These are phyloP conservation scores for Meteorus sp. DNA, from an alignment of 1,140 invertebrate genomes.

Conservation along the genomic window DNA sequence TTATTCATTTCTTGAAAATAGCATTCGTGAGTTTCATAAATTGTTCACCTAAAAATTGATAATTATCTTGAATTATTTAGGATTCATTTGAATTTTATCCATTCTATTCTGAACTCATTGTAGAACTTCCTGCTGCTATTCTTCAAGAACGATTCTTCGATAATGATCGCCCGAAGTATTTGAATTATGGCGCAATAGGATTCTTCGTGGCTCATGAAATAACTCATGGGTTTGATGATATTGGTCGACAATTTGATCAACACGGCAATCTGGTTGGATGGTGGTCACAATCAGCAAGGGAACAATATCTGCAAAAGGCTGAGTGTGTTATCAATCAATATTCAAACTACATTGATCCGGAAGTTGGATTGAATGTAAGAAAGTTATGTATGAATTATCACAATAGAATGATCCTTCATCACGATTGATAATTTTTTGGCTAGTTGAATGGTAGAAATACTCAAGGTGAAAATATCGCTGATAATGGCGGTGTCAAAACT, in stretches of 20 bases:
- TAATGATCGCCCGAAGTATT: slow-evolving; percentile 79
- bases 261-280: slow-evolving; percentile 83
- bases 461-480: slow-evolving; percentile 88
- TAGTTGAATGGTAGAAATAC: slow-evolving; percentile 79
- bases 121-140: slow-evolving; percentile 89
- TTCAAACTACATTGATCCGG: slow-evolving; percentile 74
- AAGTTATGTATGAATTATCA: too few relatives aligned
- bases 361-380: slow-evolving; percentile 70
- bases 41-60: too few relatives aligned
- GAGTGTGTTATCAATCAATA: slow-evolving; percentile 89
- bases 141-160: slow-evolving; percentile 87
- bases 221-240: slow-evolving; percentile 91
- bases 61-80: too few relatives aligned
- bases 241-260: slow-evolving; percentile 88
- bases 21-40: too few relatives aligned
- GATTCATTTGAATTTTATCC: slow-evolving; percentile 17
- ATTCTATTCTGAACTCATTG: too few relatives aligned
- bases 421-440: too few relatives aligned
- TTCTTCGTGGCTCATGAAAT: slow-evolving; percentile 93
- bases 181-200: slow-evolving; percentile 91
- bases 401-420: too few relatives aligned
- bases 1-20: too few relatives aligned
- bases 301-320: slow-evolving; percentile 72
- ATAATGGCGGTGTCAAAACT: slow-evolving; percentile 86
- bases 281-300: slow-evolving; percentile 78